Percentiles rank a stretch among this genome's conserved stretches.
phyloP scores from a whole-genome alignment of 2,113 vertebrate genomes.

The Otolemur garnettii region DNA sequence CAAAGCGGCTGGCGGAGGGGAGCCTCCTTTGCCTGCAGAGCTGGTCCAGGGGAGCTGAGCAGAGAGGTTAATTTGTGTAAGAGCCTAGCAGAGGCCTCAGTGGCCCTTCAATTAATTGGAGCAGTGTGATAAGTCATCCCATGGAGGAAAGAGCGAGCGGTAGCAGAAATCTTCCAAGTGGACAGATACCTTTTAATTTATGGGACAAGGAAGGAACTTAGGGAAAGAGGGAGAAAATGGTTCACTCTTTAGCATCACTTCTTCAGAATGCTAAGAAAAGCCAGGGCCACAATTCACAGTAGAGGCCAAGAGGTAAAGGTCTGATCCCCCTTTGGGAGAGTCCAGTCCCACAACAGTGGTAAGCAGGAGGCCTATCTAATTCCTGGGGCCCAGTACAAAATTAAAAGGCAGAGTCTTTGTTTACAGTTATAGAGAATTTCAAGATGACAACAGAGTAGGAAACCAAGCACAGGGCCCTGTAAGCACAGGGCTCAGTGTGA shows the following conservation, averaged over 20 bases:
- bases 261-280: neutral
- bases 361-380: neutral
- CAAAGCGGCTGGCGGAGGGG: neutral
- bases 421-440: neutral
- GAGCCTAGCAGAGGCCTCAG: neutral
- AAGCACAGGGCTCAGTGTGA: neutral
- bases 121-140: neutral
- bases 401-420: neutral
- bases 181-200: neutral
- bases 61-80: rapidly evolving
- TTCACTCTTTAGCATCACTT: neutral
- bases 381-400: neutral
- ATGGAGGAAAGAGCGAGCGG: neutral
- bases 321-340: neutral
- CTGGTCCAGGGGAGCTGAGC: neutral
- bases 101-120: neutral
- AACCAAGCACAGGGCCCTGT: neutral
- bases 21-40: neutral
- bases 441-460: neutral
- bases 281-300: neutral
- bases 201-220: neutral
- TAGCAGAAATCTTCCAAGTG: neutral
- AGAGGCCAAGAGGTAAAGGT: neutral
- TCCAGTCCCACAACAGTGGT: neutral
- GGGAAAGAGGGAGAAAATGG: neutral